A percentile compares a stretch with the other conserved stretches of the same genome.
phyloP scores from a whole-genome alignment of 2,888 invertebrate genomes.

The Spatulosminthurus flaviceps region DNA sequence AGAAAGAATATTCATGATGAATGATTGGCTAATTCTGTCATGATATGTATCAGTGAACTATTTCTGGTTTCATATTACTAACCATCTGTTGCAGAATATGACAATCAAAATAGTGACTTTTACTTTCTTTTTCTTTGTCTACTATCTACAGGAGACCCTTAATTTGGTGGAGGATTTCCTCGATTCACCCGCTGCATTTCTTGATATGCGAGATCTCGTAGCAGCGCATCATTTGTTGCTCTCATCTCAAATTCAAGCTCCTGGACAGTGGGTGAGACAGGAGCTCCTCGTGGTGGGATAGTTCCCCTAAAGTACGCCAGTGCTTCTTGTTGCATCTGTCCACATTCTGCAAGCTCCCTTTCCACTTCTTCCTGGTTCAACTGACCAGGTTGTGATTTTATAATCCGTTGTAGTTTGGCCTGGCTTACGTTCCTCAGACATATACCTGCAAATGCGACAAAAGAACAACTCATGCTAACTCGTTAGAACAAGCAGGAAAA shows the following conservation, averaged over 20 bases:
- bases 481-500: no score
- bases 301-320: not conserved
- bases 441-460: not conserved
- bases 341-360: not conserved
- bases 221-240: not conserved
- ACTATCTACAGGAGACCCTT: no score
- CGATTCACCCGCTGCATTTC: not conserved
- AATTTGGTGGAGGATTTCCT: no score
- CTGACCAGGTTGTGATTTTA: not conserved
- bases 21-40: no score
- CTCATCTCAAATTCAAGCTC: not conserved
- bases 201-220: not conserved
- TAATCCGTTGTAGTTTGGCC: not conserved
- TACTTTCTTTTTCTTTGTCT: no score
- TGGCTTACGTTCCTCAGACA: not conserved
- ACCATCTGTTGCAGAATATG: no score
- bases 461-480: no score
- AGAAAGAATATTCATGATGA: no score
- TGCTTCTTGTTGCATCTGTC: slow-evolving; percentile 6
- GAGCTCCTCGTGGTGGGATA: not conserved
- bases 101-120: no score
- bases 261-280: not conserved
- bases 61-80: no score
- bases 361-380: not conserved
- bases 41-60: no score